These are phyloP conservation scores for Patella vulgata DNA, from an alignment of 1,140 invertebrate species.

Conservation along the genomic window DNA sequence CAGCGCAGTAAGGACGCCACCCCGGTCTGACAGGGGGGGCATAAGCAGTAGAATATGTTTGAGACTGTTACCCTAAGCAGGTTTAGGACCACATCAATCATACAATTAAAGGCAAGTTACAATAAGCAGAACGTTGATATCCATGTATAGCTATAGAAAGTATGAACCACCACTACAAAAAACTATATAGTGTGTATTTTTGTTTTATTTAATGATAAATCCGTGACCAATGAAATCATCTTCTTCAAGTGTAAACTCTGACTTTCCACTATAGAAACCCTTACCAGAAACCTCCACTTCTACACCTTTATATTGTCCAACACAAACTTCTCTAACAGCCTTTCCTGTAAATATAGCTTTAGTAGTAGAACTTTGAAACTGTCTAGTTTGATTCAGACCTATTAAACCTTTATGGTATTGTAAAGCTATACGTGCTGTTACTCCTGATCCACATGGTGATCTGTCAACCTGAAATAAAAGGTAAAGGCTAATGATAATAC, in stretches of 20 bases:
- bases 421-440: conserved; percentile 58
- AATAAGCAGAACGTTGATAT: too few relatives aligned
- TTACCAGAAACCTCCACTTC: conserved; percentile 57
- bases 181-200: too few relatives aligned
- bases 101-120: too few relatives aligned
- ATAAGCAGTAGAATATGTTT: too few relatives aligned
- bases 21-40: too few relatives aligned
- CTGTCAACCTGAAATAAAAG: conserved; percentile 55
- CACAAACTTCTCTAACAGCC: conserved; percentile 29
- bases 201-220: too few relatives aligned
- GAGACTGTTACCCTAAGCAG: too few relatives aligned
- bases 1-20: too few relatives aligned
- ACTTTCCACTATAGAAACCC: conserved; percentile 53
- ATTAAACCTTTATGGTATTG: conserved; percentile 48
- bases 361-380: conserved; percentile 46
- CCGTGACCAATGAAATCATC: conserved; percentile 53
- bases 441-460: conserved; percentile 61
- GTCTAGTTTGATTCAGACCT: conserved; percentile 40
- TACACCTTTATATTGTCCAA: conserved; percentile 39
- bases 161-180: too few relatives aligned
- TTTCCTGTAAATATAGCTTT: conserved; percentile 43
- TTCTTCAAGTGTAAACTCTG: conserved; percentile 48
- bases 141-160: too few relatives aligned
- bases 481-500: not conserved
- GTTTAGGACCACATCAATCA: too few relatives aligned